Evolutionary conservation across 2,113 vertebrate species (phyloP), one percentile per base, ranked within the genome.

Genomic region (Pelodiscus sinensis): DNA sequence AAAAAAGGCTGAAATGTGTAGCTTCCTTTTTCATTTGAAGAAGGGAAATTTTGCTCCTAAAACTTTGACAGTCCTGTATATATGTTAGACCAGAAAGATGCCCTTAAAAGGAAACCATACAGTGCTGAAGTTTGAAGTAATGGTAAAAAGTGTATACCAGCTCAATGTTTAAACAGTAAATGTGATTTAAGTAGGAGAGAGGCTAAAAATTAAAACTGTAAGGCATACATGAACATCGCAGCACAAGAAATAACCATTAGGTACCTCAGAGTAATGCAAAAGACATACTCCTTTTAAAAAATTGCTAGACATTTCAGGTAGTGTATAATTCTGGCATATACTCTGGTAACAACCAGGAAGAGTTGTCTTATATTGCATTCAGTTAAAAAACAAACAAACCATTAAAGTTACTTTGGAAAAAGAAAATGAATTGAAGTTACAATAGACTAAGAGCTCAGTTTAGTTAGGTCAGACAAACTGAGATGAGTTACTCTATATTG

Each of bases 341-440:
- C n/a, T 50, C 5, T 44, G 19, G 58, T 71, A 92, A 86, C 73
- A 62, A 65, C 83, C 78, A 86, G 80, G 18, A 50, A 73, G 6
- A 91, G 29, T 71, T 75, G 38, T 75, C 22, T 82, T 75, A 57
- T 81, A 52, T 65, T 82, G 44, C 35, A 50, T 94, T 90, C 90
- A 88, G 68, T 27, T 55, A 29, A 92, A 92, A 81, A 27, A n/a
- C n/a, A n/a, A n/a, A n/a, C n/a, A 56, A 22, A 86, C 94, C 97
- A 95, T 35, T 62, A 38, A 77, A n/a, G 65, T 80, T 93, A 38
- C 71, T 90, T 81, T 54, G 79, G 86, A 91, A 35, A 9, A 93
- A 85, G 22, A 90, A 92, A 93, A 31, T 78, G 75, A 38, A 83
- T 38, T 85, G 21, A 62, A 80, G 50, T 16, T 87, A 91, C 92